Base-by-base conservation (phyloP, 2,888 invertebrate genomes). In the Phengaris alcon region DNA sequence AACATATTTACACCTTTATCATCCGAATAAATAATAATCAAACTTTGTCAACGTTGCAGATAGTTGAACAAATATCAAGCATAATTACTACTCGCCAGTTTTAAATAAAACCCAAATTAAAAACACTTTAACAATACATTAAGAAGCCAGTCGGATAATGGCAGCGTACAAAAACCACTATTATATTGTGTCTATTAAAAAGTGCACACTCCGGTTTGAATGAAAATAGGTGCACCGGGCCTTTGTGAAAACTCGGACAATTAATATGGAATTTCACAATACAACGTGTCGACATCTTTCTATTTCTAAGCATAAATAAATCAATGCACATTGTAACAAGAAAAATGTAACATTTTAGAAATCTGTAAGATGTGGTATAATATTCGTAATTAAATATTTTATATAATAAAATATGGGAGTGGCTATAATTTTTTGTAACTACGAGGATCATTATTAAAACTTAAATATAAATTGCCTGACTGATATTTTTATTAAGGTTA, bases 121-220 rank as follows among this genome's bases (percentile, higher is more conserved):
- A 70, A 75, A 57, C 75, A 70, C 70, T 69, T 69, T 75, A 72
- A 70, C 75, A 70, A 75, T 75, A 70, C 75, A 75, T 75, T 75
- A 75, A 75, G 75, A 75, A 69, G 55, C 15, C 75, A 54, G 35
- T 35, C 51, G 75, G 57, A 75, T 70, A 75, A 69, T 69, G 70
- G 75, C 48, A 55, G 69, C 55, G 70, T 55, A 75, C 75, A 70
- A 55, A 75, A 70, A 75, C 75, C 48, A 69, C 75, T 57, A 75
- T 70, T 75, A 75, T 70, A 22, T 22, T 22, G 75, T 69, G 55
- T 70, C 70, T 75, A 75, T 75, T 75, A 70, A 75, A 74, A 70
- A 70, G 12, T 75, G 70, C 54, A 74, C 68, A 74, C 54, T 74
- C 54, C 8, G 54, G 52, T 72, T 52, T 72, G 72, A 72, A 72